These are phyloP conservation scores for Pachypanchax playfairii DNA, from an alignment of 2,113 vertebrate genomes.

Conservation along the genomic window DNA sequence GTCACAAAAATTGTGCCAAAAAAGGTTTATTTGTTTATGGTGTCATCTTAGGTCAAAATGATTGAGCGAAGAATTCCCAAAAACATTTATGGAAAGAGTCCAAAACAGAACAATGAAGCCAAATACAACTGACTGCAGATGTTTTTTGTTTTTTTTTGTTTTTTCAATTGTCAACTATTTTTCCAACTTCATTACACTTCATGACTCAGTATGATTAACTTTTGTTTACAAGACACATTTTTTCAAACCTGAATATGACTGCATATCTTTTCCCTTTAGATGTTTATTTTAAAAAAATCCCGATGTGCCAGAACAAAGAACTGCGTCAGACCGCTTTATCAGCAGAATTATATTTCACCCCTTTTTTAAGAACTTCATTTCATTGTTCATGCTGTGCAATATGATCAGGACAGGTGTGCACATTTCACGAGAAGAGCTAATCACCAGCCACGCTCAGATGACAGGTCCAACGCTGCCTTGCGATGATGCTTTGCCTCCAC, in stretches of 20 bases:
- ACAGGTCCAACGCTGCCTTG: conserved; percentile 22
- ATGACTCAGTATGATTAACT: background rate
- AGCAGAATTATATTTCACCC: conserved; percentile 14
- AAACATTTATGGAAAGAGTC: background rate
- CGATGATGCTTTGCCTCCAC: conserved; percentile 11
- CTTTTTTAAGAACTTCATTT: conserved; percentile 13
- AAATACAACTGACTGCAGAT: background rate
- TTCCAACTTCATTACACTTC: background rate
- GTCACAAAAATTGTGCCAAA: too few species aligned
- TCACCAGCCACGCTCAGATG: conserved; percentile 34
- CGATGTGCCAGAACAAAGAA: too few species aligned
- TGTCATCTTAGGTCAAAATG: too few species aligned
- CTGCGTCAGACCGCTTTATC: too few species aligned
- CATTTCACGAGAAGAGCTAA: conserved; percentile 28
- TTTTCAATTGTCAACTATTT: too few species aligned
- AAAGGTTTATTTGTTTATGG: too few species aligned
- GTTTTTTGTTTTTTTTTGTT: too few species aligned
- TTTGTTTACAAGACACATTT: background rate
- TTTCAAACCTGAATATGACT: too few species aligned
- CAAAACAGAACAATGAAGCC: background rate
- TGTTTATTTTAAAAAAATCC: too few species aligned
- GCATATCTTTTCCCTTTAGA: too few species aligned
- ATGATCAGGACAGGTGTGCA: conserved; percentile 38
- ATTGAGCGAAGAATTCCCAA: too few species aligned
- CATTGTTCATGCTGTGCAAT: conserved; percentile 20